Conservation (phyloP, 1,140 invertebrate species). For the Drosophila fuyamai region DNA sequence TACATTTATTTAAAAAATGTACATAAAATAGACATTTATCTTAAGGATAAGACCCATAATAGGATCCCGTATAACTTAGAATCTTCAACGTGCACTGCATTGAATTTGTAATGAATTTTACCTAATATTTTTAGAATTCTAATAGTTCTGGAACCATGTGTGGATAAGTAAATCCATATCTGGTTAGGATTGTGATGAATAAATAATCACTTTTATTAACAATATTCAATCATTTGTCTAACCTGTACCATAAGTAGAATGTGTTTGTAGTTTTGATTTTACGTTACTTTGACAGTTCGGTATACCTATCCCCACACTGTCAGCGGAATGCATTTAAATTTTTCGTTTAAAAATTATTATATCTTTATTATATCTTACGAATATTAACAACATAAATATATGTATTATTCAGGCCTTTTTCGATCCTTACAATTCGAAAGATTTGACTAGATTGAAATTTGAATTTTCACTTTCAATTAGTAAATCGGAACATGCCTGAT, state of each 20-base stretch:
- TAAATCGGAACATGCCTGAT: constrained; percentile 12
- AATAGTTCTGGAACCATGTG: no score
- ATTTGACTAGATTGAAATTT: background rate
- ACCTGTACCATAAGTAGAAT: constrained; percentile 4
- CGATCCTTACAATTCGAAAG: background rate
- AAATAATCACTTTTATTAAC: constrained; percentile 1
- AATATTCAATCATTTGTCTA: background rate
- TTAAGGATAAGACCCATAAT: no score
- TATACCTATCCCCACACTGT: constrained; percentile 10
- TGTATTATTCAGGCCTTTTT: constrained; percentile 2
- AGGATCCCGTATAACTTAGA: no score
- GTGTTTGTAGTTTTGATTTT: constrained; percentile 16
- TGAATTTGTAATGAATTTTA: no score
- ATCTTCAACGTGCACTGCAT: no score
- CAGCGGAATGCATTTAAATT: constrained; percentile 36
- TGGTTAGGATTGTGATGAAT: no score
- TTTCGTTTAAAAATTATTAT: constrained; percentile 41
- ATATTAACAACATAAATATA: constrained; percentile 19
- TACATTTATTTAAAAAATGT: no score
- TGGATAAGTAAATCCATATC: no score
- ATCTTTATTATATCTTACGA: constrained; percentile 6
- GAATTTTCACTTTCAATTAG: background rate
- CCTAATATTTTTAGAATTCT: no score
- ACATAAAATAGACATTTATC: no score
- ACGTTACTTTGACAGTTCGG: constrained; percentile 19